Percentiles rank a stretch among this genome's conserved stretches.
Evolutionary conservation across 92 coral and sea anemone genomes (phyloP).

Genomic region (Blastomussa wellsi): DNA sequence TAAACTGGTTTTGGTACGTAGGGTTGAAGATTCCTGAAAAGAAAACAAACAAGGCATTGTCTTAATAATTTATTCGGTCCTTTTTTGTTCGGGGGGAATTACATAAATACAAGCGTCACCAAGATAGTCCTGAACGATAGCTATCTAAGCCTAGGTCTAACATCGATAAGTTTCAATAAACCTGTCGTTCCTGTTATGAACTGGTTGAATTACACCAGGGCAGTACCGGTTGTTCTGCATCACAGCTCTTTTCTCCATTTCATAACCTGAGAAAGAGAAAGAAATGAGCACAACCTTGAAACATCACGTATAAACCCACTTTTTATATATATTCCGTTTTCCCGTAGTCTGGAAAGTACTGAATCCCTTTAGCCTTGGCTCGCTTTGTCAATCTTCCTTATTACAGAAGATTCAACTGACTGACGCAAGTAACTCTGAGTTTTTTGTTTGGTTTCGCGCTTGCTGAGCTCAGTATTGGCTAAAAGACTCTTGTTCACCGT

Average conservation of each 20-base stretch:
- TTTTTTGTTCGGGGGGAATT: background rate
- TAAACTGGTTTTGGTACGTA: slow-evolving; percentile 25
- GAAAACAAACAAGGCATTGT: background rate
- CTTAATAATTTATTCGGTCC: background rate
- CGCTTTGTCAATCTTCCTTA: too few relatives aligned
- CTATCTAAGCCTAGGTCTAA: background rate
- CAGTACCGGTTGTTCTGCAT: slow-evolving; percentile 65
- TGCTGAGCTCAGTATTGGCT: background rate
- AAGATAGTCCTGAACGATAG: background rate
- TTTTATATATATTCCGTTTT: background rate
- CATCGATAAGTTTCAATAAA: background rate
- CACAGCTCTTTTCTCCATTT: slow-evolving; percentile 72
- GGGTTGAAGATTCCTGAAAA: slow-evolving; percentile 10
- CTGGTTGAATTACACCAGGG: slow-evolving; percentile 49
- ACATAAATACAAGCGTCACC: background rate
- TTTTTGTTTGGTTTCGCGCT: background rate
- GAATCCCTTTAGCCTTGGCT: background rate
- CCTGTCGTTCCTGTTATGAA: slow-evolving; percentile 11
- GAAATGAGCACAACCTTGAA: background rate
- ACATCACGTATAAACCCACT: background rate
- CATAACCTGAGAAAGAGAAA: slow-evolving; percentile 66
- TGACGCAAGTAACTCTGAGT: background rate
- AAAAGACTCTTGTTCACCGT: background rate
- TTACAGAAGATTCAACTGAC: background rate
- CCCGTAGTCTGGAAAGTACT: too few relatives aligned